A percentile compares a stretch with the other conserved stretches of the same genome.
Evolutionary conservation across 2,888 invertebrate genomes (phyloP).

Genomic region (Acrocyrtus sp.): DNA sequence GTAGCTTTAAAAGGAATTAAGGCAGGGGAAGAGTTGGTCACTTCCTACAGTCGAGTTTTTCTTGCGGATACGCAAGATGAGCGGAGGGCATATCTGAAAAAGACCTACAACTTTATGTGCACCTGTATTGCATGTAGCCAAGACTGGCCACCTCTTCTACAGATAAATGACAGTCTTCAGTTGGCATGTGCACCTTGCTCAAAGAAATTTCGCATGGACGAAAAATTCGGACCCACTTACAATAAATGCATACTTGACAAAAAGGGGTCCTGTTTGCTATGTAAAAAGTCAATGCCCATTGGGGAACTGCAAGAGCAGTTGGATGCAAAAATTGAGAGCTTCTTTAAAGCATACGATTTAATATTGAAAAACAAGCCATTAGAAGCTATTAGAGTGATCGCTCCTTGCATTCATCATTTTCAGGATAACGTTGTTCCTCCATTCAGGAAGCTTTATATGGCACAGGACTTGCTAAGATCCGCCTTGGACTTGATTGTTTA

Average conservation of each 20-base stretch:
- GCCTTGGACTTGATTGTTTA: conserved; percentile 57
- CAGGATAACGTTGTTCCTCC: conserved; percentile 53
- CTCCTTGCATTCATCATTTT: conserved; percentile 54
- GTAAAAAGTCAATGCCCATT: conserved; percentile 11
- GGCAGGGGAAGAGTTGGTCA: conserved; percentile 77
- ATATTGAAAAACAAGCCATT: conserved; percentile 58
- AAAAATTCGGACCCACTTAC: conserved; percentile 30
- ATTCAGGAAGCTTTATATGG: conserved; percentile 54
- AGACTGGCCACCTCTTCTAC: conserved; percentile 72
- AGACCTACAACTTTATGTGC: conserved; percentile 85
- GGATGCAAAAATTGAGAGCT: conserved; percentile 48
- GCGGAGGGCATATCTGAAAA: conserved; percentile 72
- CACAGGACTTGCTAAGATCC: conserved; percentile 54
- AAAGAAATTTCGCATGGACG: conserved; percentile 22
- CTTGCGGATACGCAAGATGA: conserved; percentile 72
- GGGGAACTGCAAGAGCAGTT: conserved; percentile 36
- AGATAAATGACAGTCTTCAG: conserved; percentile 37
- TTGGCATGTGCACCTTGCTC: conserved; percentile 33
- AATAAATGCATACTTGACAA: conserved; percentile 28
- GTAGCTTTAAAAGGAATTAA: conserved; percentile 76
- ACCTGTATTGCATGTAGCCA: conserved; percentile 78
- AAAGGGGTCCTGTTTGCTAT: conserved; percentile 32
- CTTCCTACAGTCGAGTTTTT: conserved; percentile 84
- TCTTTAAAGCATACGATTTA: conserved; percentile 56
- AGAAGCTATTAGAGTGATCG: conserved; percentile 55